Evolutionary conservation across 2,113 vertebrate species (phyloP).

Genomic region (Ammodramus savannarum): DNA sequence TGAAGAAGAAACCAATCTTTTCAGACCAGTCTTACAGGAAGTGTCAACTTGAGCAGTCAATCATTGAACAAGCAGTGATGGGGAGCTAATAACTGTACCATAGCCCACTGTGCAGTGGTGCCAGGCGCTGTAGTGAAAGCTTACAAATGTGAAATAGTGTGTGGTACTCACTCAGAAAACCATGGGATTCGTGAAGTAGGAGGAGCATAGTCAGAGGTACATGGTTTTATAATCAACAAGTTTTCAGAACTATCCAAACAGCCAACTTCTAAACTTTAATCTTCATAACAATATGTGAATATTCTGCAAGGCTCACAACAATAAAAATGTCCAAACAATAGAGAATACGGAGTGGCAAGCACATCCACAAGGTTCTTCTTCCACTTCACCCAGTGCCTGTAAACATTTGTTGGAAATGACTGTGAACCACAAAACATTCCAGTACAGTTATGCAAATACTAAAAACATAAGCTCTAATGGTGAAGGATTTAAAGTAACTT

Average conservation of each 20-base stretch:
- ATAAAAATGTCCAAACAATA: background rate
- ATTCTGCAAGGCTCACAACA: background rate
- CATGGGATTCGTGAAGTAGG: background rate
- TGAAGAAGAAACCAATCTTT: background rate
- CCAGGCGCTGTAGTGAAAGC: background rate
- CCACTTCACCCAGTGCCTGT: background rate
- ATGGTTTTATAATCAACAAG: background rate
- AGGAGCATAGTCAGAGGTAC: background rate
- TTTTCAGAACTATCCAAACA: background rate
- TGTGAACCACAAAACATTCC: background rate
- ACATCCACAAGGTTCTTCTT: background rate
- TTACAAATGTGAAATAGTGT: background rate
- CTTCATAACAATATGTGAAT: background rate
- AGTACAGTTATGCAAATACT: background rate
- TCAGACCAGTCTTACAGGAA: background rate
- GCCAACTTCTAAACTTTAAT: background rate
- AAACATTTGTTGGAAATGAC: background rate
- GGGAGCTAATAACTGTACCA: background rate
- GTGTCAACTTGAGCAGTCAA: background rate
- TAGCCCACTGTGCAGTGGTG: background rate
- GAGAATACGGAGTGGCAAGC: background rate
- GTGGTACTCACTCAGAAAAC: background rate
- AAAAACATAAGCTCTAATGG: accelerated
- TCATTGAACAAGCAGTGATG: background rate
- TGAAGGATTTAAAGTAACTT: background rate